Base-by-base conservation (phyloP, 2,888 invertebrate species). In the Drosophila multiciliata region DNA sequence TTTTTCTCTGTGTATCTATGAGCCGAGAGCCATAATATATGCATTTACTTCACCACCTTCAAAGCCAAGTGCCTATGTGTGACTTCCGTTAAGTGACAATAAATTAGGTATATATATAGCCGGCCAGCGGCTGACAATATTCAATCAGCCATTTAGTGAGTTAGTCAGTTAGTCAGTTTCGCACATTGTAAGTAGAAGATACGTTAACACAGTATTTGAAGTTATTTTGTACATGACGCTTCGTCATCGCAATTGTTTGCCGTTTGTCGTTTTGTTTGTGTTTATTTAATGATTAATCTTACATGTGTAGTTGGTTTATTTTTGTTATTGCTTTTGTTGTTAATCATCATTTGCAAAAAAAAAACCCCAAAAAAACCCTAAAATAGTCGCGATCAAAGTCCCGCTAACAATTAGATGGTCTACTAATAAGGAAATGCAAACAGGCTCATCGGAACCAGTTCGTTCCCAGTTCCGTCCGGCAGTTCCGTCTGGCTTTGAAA, bases 81-180 rank as follows among this genome's bases (percentile, higher is more conserved):
- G 76, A 85, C 89, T 89, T 85, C 85, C 85, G 85, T 73, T 87
- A 87, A 81, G 83, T 77, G 89, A 79, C 79, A 89, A 87, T 85
- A 89, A 81, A 89, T 89, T 87, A 83, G 73, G 84, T 73, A 85
- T 87, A 81, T 69, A 69, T 61, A 80, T 58, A 62, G 54, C 20
- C 11, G 20, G 60, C 45, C 45, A 60, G 48, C 20, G 50, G 15
- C 40, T 35, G 57, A 35, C 38, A 42, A 5, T 9, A 40, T 15
- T 7, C 36, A 36, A 15, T 7, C 36, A 36, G 15, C 7, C 36
- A 36, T 15, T 36, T 7, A 36, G 40, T 5, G 0, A 40, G n/a
- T 9, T 1, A n/a, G n/a, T n/a, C n/a, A 40, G 9, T 3, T 17
- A 35, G 35, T 35, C 9, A 40, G 8, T 9, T 17, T 12, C 1